These are phyloP conservation scores for Stegostoma tigrinum DNA, from an alignment of 2,113 vertebrate genomes.

Conservation along the genomic window DNA sequence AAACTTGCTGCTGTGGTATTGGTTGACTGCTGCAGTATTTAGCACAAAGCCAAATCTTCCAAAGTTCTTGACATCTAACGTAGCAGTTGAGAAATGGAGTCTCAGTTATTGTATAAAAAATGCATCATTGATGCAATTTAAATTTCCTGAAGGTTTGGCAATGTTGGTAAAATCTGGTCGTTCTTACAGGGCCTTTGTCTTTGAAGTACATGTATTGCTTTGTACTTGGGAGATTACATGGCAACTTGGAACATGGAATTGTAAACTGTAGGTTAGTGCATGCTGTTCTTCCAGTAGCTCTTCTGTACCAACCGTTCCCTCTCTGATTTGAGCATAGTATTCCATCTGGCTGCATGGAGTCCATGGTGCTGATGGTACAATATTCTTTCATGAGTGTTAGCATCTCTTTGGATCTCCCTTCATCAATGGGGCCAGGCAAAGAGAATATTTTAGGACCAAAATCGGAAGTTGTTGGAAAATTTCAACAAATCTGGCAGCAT, in stretches of 20 bases:
- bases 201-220: neutral
- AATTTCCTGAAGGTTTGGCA: neutral
- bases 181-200: neutral
- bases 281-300: neutral
- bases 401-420: neutral
- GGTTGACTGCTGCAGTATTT: neutral
- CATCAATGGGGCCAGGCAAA: neutral
- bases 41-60: neutral
- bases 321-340: neutral
- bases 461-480: too few relatives aligned
- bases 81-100: neutral
- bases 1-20: neutral
- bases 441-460: too few relatives aligned
- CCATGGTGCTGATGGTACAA: neutral
- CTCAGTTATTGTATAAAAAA: neutral
- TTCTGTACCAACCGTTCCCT: neutral
- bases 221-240: neutral
- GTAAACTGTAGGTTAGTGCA: neutral
- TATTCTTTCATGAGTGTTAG: neutral
- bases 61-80: too few relatives aligned
- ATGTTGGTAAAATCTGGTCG: neutral
- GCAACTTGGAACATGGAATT: neutral
- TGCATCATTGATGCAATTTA: neutral
- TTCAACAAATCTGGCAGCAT: too few relatives aligned
- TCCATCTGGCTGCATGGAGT: neutral